Percentiles rank a stretch among this genome's conserved stretches.
phyloP scores from a whole-genome alignment of 2,797 vertebrate species.

The Neoniphon sammara region DNA sequence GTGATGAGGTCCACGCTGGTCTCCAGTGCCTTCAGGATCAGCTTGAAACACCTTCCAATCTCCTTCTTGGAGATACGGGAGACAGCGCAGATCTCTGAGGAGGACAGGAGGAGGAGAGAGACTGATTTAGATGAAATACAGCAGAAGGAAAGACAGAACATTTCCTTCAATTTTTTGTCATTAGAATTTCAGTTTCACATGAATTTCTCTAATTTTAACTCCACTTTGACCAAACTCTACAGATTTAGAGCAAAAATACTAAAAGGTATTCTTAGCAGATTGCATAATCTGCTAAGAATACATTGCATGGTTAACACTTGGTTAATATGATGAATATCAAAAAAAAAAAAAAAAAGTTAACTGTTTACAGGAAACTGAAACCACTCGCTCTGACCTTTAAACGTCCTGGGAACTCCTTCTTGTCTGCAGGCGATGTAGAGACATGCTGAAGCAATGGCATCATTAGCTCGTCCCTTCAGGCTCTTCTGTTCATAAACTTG shows the following conservation, averaged over 20 bases:
- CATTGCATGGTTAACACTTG: too few relatives aligned
- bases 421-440: constrained; percentile 99
- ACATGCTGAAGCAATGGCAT: constrained; percentile 98
- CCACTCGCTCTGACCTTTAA: constrained; percentile 89
- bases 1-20: constrained; percentile 99
- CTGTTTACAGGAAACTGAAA: too few relatives aligned
- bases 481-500: constrained; percentile 99
- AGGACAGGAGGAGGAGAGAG: not conserved
- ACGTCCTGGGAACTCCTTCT: constrained; percentile 97
- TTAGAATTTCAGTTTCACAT: too few relatives aligned
- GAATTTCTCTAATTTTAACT: too few relatives aligned
- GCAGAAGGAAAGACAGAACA: not conserved
- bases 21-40: constrained; percentile 95
- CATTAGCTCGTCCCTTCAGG: constrained; percentile 97
- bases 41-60: constrained; percentile 96
- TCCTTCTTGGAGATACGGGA: constrained; percentile 99
- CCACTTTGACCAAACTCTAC: too few relatives aligned
- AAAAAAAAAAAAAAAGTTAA: too few relatives aligned
- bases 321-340: too few relatives aligned
- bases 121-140: not conserved
- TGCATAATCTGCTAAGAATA: too few relatives aligned
- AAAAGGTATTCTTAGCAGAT: too few relatives aligned
- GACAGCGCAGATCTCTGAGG: constrained; percentile 96
- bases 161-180: too few relatives aligned
- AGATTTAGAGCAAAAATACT: too few relatives aligned